Evolutionary conservation across 2,113 vertebrate genomes (phyloP).

Genomic region (Parus major): DNA sequence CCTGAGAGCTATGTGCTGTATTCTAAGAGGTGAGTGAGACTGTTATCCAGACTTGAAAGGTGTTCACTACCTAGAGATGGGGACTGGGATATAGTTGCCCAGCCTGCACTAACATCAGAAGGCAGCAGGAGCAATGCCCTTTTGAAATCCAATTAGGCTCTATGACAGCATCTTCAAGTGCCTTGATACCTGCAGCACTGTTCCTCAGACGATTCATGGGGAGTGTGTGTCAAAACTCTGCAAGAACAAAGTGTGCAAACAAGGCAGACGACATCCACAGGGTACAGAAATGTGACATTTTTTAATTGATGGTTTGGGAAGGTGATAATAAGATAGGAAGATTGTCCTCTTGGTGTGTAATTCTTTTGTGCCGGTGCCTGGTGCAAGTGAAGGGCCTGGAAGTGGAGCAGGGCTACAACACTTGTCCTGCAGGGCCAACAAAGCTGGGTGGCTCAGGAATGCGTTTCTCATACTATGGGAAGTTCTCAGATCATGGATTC

Average conservation of each 20-base stretch:
- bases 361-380: not conserved
- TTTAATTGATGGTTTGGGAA: not conserved
- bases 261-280: constrained; percentile 1
- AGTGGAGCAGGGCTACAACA: not conserved
- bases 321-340: not conserved
- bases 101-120: not conserved
- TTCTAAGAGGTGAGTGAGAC: not conserved
- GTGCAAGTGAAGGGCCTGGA: fast-evolving
- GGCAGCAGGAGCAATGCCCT: not conserved
- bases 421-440: not conserved
- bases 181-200: not conserved
- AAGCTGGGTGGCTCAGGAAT: not conserved
- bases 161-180: not conserved
- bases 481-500: not conserved
- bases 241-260: not conserved
- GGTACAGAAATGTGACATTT: not conserved
- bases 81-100: not conserved
- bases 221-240: not conserved
- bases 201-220: not conserved
- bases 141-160: not conserved
- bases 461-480: not conserved
- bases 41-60: not conserved
- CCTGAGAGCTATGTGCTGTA: not conserved
- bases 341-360: not conserved
- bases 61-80: not conserved